These are phyloP conservation scores for Rhea americana DNA, from an alignment of 2,113 vertebrate genomes.

Conservation along the genomic window DNA sequence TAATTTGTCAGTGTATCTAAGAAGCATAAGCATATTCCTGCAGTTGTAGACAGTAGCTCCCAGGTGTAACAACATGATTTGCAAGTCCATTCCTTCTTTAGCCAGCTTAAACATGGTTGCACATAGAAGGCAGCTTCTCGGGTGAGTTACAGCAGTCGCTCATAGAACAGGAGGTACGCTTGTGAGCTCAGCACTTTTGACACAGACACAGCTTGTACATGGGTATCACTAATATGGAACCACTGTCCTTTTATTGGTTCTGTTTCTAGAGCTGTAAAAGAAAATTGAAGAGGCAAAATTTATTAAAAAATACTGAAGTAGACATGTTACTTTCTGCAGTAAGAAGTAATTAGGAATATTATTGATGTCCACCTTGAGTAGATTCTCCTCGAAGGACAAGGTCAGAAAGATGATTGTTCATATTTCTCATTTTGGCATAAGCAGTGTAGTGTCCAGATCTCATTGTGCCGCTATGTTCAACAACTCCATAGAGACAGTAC, in stretches of 20 bases:
- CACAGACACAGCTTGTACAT: slow-evolving; percentile 84
- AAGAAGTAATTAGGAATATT: not conserved
- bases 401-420: slow-evolving; percentile 67
- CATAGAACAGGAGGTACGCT: slow-evolving; percentile 98
- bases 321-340: not conserved
- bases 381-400: slow-evolving; percentile 73
- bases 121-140: not conserved
- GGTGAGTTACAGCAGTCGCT: slow-evolving; percentile 79
- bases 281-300: not conserved
- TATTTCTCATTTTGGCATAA: slow-evolving; percentile 85
- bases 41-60: not conserved
- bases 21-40: slow-evolving; percentile 1
- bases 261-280: slow-evolving; percentile 67
- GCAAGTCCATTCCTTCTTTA: not conserved
- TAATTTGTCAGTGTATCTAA: not conserved
- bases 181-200: slow-evolving; percentile 88
- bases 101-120: not conserved
- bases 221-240: slow-evolving; percentile 94
- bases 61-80: not conserved
- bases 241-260: slow-evolving; percentile 84
- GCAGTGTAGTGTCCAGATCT: slow-evolving; percentile 96
- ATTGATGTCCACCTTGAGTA: slow-evolving; percentile 73
- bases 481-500: slow-evolving; percentile 93
- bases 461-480: slow-evolving; percentile 97
- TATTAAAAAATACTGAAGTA: not conserved